Conservation (phyloP, 2,113 vertebrate species). For the Gavia stellata region DNA sequence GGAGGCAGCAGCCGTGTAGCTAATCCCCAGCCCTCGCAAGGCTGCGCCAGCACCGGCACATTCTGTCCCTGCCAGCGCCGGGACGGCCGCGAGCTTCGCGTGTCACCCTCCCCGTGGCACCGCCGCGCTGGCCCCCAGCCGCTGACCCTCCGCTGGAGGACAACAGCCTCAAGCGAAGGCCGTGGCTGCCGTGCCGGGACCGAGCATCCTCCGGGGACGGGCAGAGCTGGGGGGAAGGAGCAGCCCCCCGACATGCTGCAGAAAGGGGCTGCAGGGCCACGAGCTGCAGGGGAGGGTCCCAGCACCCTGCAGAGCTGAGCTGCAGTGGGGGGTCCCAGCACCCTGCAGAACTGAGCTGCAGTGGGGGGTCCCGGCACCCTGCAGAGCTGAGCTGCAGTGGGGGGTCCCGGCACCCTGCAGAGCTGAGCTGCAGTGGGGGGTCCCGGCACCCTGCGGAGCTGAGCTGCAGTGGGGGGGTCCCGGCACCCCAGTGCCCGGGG, state of each 20-base stretch:
- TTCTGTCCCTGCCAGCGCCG: slow-evolving; percentile 28
- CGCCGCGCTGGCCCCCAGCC: not conserved
- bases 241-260: not conserved
- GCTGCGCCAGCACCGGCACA: not conserved
- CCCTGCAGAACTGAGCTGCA: not conserved
- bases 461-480: no score
- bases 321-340: not conserved
- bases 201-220: not conserved
- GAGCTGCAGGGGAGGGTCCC: not conserved
- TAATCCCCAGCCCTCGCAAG: not conserved
- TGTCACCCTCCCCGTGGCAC: not conserved
- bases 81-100: not conserved
- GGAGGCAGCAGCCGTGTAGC: not conserved
- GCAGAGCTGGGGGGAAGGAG: not conserved
- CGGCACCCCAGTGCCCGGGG: fast-evolving
- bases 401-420: not conserved
- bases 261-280: not conserved
- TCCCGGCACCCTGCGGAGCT: not conserved
- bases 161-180: not conserved
- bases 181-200: fast-evolving
- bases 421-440: not conserved
- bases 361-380: not conserved
- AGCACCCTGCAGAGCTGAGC: no score
- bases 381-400: no score
- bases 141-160: not conserved